These are phyloP conservation scores for Brachionus manjavacas DNA, from an alignment of 1,140 invertebrate genomes.

Conservation along the genomic window DNA sequence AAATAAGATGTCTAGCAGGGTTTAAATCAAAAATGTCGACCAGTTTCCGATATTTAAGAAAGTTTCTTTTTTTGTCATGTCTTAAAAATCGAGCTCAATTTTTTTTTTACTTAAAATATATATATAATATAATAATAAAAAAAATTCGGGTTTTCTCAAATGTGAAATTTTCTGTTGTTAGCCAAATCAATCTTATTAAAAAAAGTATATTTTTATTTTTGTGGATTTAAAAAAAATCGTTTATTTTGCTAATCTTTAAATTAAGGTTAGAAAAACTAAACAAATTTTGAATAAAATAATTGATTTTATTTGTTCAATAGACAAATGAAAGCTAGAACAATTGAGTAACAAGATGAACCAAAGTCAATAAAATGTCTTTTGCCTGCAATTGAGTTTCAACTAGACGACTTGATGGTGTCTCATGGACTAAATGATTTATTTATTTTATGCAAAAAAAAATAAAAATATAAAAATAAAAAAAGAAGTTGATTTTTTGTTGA, in stretches of 20 bases:
- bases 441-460: slow-evolving; percentile 1
- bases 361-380: neutral
- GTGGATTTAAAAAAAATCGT: neutral
- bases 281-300: neutral
- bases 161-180: too few species aligned
- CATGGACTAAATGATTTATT: neutral
- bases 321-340: neutral
- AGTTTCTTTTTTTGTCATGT: too few species aligned
- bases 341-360: neutral
- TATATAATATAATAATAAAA: too few species aligned
- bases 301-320: neutral
- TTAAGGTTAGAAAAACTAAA: neutral
- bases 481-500: neutral
- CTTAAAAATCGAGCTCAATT: too few species aligned
- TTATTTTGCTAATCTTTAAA: neutral
- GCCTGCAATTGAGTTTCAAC: neutral
- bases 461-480: neutral
- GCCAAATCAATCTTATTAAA: too few species aligned
- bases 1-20: too few species aligned
- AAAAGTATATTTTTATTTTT: too few species aligned
- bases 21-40: too few species aligned
- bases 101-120: too few species aligned
- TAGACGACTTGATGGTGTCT: neutral
- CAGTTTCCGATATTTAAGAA: too few species aligned
- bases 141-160: too few species aligned